Conservation (phyloP, 1,140 invertebrate genomes). For the Leptopilina clavipes region DNA sequence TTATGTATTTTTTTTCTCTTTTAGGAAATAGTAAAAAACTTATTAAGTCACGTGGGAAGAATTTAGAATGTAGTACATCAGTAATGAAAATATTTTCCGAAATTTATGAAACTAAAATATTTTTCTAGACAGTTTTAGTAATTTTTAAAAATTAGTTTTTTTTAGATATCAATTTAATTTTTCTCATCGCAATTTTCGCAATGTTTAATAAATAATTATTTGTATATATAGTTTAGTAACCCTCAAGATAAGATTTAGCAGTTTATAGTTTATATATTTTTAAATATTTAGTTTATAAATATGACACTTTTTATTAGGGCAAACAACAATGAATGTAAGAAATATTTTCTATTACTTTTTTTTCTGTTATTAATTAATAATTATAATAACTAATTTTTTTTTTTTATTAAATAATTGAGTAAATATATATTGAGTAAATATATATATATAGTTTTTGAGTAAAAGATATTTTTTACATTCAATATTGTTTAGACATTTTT, state of each 20-base stretch:
- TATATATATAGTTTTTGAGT: too few relatives aligned
- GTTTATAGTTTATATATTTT: not conserved
- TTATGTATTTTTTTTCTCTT: not conserved
- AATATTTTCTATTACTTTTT: too few relatives aligned
- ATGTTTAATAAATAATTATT: not conserved
- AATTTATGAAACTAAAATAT: not conserved
- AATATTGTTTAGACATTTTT: not conserved
- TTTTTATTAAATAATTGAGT: too few relatives aligned
- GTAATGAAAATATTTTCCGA: not conserved
- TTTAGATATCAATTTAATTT: not conserved
- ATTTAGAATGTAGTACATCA: slow-evolving; percentile 4
- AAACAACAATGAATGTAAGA: not conserved
- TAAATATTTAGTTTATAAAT: slow-evolving; percentile 9
- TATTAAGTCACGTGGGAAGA: slow-evolving; percentile 4
- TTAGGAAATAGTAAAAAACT: slow-evolving; percentile 3
- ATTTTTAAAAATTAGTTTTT: not conserved
- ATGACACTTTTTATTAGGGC: not conserved
- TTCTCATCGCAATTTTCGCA: not conserved
- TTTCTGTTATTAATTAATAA: too few relatives aligned
- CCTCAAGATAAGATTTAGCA: too few relatives aligned
- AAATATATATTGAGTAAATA: too few relatives aligned
- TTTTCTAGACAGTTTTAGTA: not conserved
- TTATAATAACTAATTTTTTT: too few relatives aligned
- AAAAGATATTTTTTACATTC: slow-evolving; percentile 7
- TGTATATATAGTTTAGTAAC: too few relatives aligned